These are phyloP conservation scores for Furcifer pardalis DNA, from an alignment of 2,797 vertebrate genomes.

Conservation along the genomic window DNA sequence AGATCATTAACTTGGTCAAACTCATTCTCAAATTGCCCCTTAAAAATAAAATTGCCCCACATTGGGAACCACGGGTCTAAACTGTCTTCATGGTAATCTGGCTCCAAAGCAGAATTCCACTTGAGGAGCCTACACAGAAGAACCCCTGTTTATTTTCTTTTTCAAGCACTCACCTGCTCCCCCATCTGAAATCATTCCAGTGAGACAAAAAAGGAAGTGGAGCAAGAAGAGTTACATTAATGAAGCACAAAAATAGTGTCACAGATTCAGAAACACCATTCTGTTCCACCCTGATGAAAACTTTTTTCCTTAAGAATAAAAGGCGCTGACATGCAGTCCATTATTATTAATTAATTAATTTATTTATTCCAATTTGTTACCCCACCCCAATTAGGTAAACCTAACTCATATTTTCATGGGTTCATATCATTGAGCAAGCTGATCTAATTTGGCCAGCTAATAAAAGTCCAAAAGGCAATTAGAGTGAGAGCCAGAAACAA, in stretches of 20 bases:
- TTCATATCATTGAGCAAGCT: neutral
- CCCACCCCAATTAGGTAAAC: too few relatives aligned
- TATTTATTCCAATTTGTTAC: too few relatives aligned
- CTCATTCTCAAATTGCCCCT: too few relatives aligned
- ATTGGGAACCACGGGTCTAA: too few relatives aligned
- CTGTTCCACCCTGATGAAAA: neutral
- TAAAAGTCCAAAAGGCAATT: neutral
- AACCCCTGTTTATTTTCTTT: neutral
- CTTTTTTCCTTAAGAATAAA: neutral
- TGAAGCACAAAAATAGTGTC: neutral
- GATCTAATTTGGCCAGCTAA: too few relatives aligned
- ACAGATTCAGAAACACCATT: neutral
- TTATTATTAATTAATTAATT: too few relatives aligned
- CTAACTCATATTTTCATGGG: too few relatives aligned
- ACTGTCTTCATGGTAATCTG: neutral
- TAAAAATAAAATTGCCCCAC: too few relatives aligned
- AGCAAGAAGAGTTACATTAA: too few relatives aligned
- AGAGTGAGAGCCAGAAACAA: neutral
- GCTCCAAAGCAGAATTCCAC: neutral
- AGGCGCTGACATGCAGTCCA: too few relatives aligned
- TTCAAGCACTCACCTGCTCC: neutral
- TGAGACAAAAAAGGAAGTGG: neutral
- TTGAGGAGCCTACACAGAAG: neutral
- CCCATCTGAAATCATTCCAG: neutral
- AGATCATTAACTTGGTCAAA: too few relatives aligned